Evolutionary conservation across 2,888 invertebrate species (phyloP).

Genomic region (Napeogenes inachia): DNA sequence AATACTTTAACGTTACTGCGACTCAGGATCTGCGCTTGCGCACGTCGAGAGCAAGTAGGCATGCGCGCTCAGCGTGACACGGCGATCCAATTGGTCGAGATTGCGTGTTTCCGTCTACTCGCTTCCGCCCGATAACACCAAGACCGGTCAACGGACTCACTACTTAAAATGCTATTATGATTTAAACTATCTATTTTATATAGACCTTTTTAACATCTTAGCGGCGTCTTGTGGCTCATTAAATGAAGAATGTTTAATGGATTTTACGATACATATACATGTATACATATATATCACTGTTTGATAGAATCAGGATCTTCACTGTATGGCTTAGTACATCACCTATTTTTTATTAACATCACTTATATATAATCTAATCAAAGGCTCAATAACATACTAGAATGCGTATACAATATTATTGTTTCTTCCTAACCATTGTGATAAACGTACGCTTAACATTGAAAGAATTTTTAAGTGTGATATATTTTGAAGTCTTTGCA

Average conservation of each 20-base stretch:
- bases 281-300: background rate
- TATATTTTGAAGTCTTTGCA: conserved; percentile 39
- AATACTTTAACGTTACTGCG: too few relatives aligned
- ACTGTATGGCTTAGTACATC: too few relatives aligned
- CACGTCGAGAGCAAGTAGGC: conserved; percentile 43
- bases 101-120: conserved; percentile 70
- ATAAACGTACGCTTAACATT: too few relatives aligned
- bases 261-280: too few relatives aligned
- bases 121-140: conserved; percentile 73
- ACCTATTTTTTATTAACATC: background rate
- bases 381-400: too few relatives aligned
- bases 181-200: conserved; percentile 16
- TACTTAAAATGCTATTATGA: conserved; percentile 24
- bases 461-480: background rate
- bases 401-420: too few relatives aligned
- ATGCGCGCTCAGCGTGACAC: conserved; percentile 69
- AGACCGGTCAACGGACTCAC: conserved; percentile 70
- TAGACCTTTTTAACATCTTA: conserved; percentile 15
- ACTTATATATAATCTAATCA: background rate
- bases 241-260: too few relatives aligned
- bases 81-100: conserved; percentile 73
- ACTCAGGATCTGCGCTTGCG: background rate
- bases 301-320: conserved; percentile 2
- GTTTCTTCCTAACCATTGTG: too few relatives aligned
- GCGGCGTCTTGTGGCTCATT: background rate